phyloP scores from a whole-genome alignment of 2,113 vertebrate species.

The Prochilodus magdalenae region DNA sequence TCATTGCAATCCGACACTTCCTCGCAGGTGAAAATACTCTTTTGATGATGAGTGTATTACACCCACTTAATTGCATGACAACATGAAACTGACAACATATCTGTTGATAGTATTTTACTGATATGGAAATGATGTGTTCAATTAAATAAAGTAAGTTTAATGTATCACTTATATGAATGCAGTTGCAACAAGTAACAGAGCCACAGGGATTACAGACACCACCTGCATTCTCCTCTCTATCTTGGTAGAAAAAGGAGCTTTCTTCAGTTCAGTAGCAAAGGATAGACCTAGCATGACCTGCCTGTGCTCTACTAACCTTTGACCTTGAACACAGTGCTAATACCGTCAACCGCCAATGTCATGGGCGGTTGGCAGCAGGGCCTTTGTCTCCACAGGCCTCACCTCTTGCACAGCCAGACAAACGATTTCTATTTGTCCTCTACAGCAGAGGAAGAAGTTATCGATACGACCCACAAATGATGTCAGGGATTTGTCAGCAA shows the following conservation, averaged over 20 bases:
- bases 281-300: slow-evolving; percentile 83
- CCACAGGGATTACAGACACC: not conserved
- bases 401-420: slow-evolving; percentile 89
- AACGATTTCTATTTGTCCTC: slow-evolving; percentile 98
- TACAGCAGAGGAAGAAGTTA: slow-evolving; percentile 90
- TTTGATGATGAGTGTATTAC: too few species aligned
- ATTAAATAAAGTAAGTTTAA: not conserved
- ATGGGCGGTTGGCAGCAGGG: slow-evolving; percentile 77
- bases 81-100: too few species aligned
- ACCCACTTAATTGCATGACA: too few species aligned
- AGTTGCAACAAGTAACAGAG: not conserved
- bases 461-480: slow-evolving; percentile 95
- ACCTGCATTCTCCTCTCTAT: slow-evolving; percentile 23
- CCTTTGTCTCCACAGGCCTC: slow-evolving; percentile 84
- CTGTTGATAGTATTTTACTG: too few species aligned
- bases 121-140: too few species aligned
- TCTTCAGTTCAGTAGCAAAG: slow-evolving; percentile 76
- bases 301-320: slow-evolving; percentile 84
- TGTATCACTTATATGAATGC: not conserved
- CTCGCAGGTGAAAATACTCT: too few species aligned
- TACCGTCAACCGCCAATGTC: slow-evolving; percentile 91
- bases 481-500: slow-evolving; percentile 97
- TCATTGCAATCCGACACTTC: too few species aligned
- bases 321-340: slow-evolving; percentile 86
- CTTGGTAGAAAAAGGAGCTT: slow-evolving; percentile 78